Evolutionary conservation across 2,113 vertebrate species (phyloP).

Genomic region (Esox niger): DNA sequence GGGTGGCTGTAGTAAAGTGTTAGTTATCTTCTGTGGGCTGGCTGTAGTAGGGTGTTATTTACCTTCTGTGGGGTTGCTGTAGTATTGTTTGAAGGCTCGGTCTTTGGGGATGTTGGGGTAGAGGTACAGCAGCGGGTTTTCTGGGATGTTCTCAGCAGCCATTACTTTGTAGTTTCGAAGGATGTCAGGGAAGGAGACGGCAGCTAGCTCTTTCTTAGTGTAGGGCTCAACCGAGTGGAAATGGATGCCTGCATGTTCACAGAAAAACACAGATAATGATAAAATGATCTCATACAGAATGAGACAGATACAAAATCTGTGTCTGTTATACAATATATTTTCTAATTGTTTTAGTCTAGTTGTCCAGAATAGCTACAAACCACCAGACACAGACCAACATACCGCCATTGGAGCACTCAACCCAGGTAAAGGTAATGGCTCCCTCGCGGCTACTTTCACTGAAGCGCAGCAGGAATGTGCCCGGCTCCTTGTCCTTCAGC

Average conservation of each 20-base stretch:
- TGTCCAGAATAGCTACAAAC: neutral
- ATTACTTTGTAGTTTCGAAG: constrained; percentile 85
- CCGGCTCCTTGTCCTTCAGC: constrained; percentile 74
- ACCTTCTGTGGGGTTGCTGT: constrained; percentile 53
- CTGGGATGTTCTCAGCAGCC: constrained; percentile 71
- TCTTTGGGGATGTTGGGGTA: constrained; percentile 88
- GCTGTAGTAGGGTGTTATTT: too few relatives aligned
- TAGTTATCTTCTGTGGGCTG: too few relatives aligned
- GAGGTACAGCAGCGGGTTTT: constrained; percentile 85
- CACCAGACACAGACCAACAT: constrained; percentile 26
- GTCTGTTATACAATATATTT: too few relatives aligned
- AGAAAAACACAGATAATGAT: too few relatives aligned
- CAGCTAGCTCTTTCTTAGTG: constrained; percentile 82
- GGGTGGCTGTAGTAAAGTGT: too few relatives aligned
- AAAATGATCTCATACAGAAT: neutral
- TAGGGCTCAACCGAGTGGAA: constrained; percentile 87
- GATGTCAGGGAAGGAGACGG: constrained; percentile 77
- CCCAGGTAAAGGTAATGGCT: constrained; percentile 95
- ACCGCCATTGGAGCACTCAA: constrained; percentile 77
- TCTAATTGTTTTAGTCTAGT: neutral
- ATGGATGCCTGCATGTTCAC: constrained; percentile 31
- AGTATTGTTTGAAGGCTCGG: constrained; percentile 80
- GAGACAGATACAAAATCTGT: neutral
- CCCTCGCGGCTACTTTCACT: constrained; percentile 91
- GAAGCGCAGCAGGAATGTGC: constrained; percentile 91